Evolutionary conservation across 1,140 invertebrate genomes (phyloP).

Genomic region (Pomacea maculata): DNA sequence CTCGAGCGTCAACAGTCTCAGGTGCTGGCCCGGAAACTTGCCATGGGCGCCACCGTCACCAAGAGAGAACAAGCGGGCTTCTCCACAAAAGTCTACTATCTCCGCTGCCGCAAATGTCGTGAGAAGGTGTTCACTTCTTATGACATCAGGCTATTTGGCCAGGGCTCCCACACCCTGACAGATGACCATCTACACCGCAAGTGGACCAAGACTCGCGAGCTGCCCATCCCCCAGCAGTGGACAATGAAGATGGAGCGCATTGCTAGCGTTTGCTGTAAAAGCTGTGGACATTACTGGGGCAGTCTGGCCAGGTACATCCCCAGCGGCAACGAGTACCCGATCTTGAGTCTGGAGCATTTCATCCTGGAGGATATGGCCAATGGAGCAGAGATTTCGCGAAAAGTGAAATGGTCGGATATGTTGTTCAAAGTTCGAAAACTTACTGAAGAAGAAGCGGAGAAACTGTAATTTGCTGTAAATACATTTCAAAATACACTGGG

Average conservation of each 20-base stretch:
- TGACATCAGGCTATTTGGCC: neutral
- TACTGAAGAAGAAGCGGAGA: neutral
- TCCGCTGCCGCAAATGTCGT: conserved; percentile 18
- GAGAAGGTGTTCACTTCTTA: neutral
- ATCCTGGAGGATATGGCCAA: conserved; percentile 5
- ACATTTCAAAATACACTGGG: too few relatives aligned
- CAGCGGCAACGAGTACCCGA: conserved; percentile 6
- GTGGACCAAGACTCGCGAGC: conserved; percentile 13
- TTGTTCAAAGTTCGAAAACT: conserved; percentile 5
- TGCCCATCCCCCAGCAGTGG: neutral
- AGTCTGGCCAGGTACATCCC: conserved; percentile 7
- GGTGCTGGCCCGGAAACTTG: neutral
- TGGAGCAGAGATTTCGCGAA: neutral
- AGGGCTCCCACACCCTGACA: neutral
- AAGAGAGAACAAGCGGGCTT: neutral
- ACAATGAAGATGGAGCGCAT: conserved; percentile 4
- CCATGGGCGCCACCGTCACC: neutral
- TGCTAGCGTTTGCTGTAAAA: conserved; percentile 7
- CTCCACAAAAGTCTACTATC: neutral
- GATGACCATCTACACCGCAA: neutral
- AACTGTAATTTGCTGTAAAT: too few relatives aligned
- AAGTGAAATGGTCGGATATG: conserved; percentile 14
- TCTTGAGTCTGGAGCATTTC: conserved; percentile 18
- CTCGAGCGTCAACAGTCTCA: neutral
- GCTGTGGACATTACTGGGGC: neutral